phyloP scores from a whole-genome alignment of 2,888 invertebrate genomes.

The Hyles lineata region DNA sequence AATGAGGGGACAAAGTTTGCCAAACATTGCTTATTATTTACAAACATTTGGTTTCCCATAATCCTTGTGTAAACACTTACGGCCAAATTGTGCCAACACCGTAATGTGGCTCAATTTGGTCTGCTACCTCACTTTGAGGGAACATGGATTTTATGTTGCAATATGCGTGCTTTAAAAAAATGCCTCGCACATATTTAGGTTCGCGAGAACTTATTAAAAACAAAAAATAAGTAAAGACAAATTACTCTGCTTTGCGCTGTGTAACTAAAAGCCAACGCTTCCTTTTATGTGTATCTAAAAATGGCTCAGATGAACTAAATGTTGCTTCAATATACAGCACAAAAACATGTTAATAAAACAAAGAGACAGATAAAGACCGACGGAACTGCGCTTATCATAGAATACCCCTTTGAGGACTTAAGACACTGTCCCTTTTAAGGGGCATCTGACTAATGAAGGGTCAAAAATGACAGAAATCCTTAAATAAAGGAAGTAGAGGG shows the following conservation, averaged over 20 bases:
- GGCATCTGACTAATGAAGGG: slow-evolving; percentile 16
- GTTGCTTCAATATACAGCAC: background rate
- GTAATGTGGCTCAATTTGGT: slow-evolving; percentile 13
- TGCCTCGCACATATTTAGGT: background rate
- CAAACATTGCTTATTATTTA: slow-evolving; percentile 30
- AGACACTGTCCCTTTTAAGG: slow-evolving; percentile 21
- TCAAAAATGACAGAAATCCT: slow-evolving; percentile 25
- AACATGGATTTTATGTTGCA: background rate
- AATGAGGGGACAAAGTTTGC: slow-evolving; percentile 24
- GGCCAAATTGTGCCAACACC: slow-evolving; percentile 17
- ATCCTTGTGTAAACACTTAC: slow-evolving; percentile 33
- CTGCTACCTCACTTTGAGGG: background rate
- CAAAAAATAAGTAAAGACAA: slow-evolving; percentile 8
- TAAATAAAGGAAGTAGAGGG: slow-evolving; percentile 22
- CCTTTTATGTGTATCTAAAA: background rate
- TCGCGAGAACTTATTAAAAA: background rate
- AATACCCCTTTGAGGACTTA: slow-evolving; percentile 26
- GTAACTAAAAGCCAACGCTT: background rate
- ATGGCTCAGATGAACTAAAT: background rate
- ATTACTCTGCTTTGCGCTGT: background rate
- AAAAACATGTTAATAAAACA: background rate
- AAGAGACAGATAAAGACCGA: background rate
- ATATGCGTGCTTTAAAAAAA: background rate
- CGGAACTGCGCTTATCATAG: slow-evolving; percentile 15
- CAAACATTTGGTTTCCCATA: slow-evolving; percentile 36